phyloP scores from a whole-genome alignment of 2,888 invertebrate species.

The Augiades crinisus region DNA sequence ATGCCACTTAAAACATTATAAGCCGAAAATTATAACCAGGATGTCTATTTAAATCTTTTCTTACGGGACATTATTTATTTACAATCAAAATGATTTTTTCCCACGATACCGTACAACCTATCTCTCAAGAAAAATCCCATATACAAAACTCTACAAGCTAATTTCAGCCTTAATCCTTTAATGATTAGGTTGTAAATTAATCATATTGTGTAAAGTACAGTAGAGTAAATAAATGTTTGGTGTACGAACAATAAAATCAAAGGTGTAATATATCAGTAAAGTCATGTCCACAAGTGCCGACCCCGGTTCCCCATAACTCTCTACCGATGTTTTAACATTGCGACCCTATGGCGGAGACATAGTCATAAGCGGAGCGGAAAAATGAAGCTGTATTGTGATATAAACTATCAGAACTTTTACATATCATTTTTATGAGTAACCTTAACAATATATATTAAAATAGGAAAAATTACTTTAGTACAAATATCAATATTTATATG shows the following conservation, averaged over 20 bases:
- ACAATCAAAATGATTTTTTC: conserved; percentile 27
- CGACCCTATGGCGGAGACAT: conserved; percentile 25
- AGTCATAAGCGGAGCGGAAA: conserved; percentile 9
- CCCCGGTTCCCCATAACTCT: conserved; percentile 40
- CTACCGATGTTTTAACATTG: conserved; percentile 37
- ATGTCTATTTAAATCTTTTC: conserved; percentile 27
- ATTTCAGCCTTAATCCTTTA: neutral
- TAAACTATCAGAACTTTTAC: too few species aligned
- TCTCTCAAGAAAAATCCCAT: neutral
- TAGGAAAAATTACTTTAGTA: too few species aligned
- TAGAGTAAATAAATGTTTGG: conserved; percentile 34
- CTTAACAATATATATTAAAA: too few species aligned
- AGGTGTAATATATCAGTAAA: conserved; percentile 41
- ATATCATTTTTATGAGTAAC: too few species aligned
- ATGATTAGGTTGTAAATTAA: conserved; percentile 1
- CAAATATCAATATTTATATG: too few species aligned
- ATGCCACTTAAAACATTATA: conserved; percentile 33
- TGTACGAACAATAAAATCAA: conserved; percentile 40
- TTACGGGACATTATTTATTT: conserved; percentile 29
- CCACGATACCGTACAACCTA: conserved; percentile 26
- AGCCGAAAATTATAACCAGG: conserved; percentile 33
- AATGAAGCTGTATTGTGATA: too few species aligned
- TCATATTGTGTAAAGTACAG: neutral
- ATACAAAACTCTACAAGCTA: neutral
- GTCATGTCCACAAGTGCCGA: conserved; percentile 36